A percentile compares a stretch with the other conserved stretches of the same genome.
phyloP scores from a whole-genome alignment of 1,140 invertebrate species.

The Pogonognathellus flavescens region DNA sequence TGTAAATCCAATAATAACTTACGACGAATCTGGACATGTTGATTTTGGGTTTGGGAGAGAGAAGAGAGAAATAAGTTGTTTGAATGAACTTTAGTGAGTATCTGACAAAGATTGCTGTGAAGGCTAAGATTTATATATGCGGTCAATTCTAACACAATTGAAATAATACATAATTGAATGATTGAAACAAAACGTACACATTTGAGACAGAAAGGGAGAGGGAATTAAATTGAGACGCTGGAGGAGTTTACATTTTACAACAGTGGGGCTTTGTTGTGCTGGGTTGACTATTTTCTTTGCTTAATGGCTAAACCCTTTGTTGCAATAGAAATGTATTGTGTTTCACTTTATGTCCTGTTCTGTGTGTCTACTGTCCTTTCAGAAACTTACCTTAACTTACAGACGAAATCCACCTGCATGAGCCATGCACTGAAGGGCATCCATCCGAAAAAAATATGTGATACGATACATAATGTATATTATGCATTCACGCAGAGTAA shows the following conservation, averaged over 20 bases:
- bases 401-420: not conserved
- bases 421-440: slow-evolving; percentile 40
- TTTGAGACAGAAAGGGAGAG: too few relatives aligned
- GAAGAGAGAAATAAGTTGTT: slow-evolving; percentile 7
- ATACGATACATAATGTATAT: not conserved
- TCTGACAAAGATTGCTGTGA: slow-evolving; percentile 40
- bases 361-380: too few relatives aligned
- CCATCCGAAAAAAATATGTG: slow-evolving; percentile 37
- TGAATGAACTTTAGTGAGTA: slow-evolving; percentile 4
- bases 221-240: not conserved
- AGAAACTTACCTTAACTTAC: not conserved
- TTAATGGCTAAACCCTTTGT: not conserved
- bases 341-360: too few relatives aligned
- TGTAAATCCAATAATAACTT: not conserved
- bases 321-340: not conserved
- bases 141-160: slow-evolving; percentile 3
- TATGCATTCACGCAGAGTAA: slow-evolving; percentile 46
- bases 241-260: slow-evolving; percentile 1
- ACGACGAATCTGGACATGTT: slow-evolving; percentile 41
- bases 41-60: slow-evolving; percentile 1
- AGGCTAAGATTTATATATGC: slow-evolving; percentile 47
- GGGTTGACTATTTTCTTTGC: not conserved
- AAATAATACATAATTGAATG: not conserved
- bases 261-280: not conserved
- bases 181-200: slow-evolving; percentile 1